These are phyloP conservation scores for Drosophila cardini DNA, from an alignment of 1,140 invertebrate species.

Conservation along the genomic window DNA sequence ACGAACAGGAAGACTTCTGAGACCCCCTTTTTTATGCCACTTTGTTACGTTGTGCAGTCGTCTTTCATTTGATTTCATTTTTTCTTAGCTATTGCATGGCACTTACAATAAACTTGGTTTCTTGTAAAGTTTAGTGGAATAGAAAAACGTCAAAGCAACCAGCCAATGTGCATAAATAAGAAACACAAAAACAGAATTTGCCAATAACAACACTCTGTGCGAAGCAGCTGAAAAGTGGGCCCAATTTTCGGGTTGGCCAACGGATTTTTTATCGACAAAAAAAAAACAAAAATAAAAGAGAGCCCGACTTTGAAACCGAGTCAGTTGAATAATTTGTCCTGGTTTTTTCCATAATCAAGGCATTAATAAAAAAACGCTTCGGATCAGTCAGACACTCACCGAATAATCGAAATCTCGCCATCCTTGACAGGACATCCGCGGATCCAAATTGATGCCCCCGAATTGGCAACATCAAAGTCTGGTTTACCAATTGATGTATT, in stretches of 20 bases:
- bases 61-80: slow-evolving; percentile 47
- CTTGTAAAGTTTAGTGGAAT: slow-evolving; percentile 69
- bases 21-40: slow-evolving; percentile 20
- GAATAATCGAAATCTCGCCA: slow-evolving; percentile 24
- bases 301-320: slow-evolving; percentile 58
- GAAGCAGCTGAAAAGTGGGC: slow-evolving; percentile 45
- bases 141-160: slow-evolving; percentile 62
- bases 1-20: neutral
- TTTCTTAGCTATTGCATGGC: slow-evolving; percentile 8
- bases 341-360: slow-evolving; percentile 68
- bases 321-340: slow-evolving; percentile 52
- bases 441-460: slow-evolving; percentile 8
- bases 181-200: slow-evolving; percentile 69
- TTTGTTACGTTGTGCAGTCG: slow-evolving; percentile 45
- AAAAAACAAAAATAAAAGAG: slow-evolving; percentile 20
- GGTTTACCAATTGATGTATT: slow-evolving; percentile 58
- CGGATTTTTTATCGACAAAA: slow-evolving; percentile 8
- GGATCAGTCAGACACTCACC: slow-evolving; percentile 23
- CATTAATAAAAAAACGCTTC: slow-evolving; percentile 68
- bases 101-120: slow-evolving; percentile 62
- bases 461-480: slow-evolving; percentile 78
- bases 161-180: slow-evolving; percentile 68
- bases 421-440: slow-evolving; percentile 44
- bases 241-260: neutral
- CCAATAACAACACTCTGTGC: slow-evolving; percentile 56